Evolutionary conservation across 2,888 invertebrate genomes (phyloP).

Genomic region (Hirtodrosophila alboralis): DNA sequence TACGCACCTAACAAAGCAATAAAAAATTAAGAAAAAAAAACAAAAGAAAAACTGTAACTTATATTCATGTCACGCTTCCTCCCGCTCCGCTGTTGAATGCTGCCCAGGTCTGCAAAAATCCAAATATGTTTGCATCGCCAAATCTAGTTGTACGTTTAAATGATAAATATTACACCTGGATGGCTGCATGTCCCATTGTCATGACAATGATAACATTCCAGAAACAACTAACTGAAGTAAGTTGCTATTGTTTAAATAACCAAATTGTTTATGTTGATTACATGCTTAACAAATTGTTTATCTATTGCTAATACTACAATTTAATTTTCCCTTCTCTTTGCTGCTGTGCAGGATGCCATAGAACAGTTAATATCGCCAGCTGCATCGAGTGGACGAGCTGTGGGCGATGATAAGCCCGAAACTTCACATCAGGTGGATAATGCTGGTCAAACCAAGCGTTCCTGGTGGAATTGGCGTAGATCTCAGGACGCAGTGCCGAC

Average conservation of each 20-base stretch:
- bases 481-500: conserved; percentile 80
- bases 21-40: too few relatives aligned
- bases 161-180: conserved; percentile 95
- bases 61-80: conserved; percentile 29
- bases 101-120: conserved; percentile 87
- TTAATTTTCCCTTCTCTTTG: neutral
- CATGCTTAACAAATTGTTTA: neutral
- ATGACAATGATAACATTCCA: conserved; percentile 94
- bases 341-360: conserved; percentile 79
- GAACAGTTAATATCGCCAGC: conserved; percentile 79
- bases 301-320: conserved; percentile 5
- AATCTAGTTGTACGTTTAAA: conserved; percentile 93
- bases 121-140: conserved; percentile 90
- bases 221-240: conserved; percentile 91
- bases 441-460: conserved; percentile 82
- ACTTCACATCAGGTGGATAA: conserved; percentile 50
- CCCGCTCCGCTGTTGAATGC: conserved; percentile 14
- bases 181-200: conserved; percentile 94
- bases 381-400: conserved; percentile 34
- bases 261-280: neutral
- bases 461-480: conserved; percentile 89
- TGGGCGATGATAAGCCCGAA: conserved; percentile 56
- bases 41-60: too few relatives aligned
- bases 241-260: conserved; percentile 54
- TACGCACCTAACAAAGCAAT: conserved; percentile 43